Conservation (phyloP, 2,888 invertebrate genomes). For the Callimorpha dominula region DNA sequence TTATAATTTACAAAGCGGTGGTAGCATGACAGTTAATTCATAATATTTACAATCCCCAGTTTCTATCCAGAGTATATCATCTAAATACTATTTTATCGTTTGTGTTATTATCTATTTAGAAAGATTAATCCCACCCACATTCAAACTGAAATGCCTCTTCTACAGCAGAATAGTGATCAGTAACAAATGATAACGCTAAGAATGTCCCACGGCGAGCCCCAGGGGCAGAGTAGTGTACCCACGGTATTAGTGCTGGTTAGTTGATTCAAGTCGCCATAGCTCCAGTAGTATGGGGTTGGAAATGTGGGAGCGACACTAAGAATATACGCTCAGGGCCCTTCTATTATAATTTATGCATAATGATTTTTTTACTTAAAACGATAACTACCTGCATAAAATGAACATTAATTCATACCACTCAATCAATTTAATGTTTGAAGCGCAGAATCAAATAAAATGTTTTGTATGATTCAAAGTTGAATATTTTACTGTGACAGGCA, state of each 20-base stretch:
- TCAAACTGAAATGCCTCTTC: neutral
- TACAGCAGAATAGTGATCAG: neutral
- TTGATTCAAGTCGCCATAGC: neutral
- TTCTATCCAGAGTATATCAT: too few species aligned
- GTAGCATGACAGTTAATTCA: too few species aligned
- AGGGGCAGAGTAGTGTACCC: too few species aligned
- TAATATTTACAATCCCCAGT: too few species aligned
- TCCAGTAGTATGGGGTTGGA: neutral
- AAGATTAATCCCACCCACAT: too few species aligned
- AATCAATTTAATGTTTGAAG: slow-evolving; percentile 1
- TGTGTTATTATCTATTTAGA: too few species aligned
- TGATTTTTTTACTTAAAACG: neutral
- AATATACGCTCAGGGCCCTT: neutral
- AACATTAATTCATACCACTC: neutral
- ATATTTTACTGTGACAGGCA: slow-evolving; percentile 80
- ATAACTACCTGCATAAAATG: neutral
- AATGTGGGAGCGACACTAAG: neutral
- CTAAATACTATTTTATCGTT: too few species aligned
- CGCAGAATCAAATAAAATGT: neutral
- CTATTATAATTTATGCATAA: neutral
- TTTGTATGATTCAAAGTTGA: slow-evolving; percentile 61
- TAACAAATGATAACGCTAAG: neutral
- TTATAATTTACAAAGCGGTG: too few species aligned
- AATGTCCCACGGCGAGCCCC: neutral
- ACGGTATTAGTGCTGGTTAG: neutral